These are phyloP conservation scores for Onychomys torridus DNA, from an alignment of 2,797 vertebrate genomes.

Conservation along the genomic window DNA sequence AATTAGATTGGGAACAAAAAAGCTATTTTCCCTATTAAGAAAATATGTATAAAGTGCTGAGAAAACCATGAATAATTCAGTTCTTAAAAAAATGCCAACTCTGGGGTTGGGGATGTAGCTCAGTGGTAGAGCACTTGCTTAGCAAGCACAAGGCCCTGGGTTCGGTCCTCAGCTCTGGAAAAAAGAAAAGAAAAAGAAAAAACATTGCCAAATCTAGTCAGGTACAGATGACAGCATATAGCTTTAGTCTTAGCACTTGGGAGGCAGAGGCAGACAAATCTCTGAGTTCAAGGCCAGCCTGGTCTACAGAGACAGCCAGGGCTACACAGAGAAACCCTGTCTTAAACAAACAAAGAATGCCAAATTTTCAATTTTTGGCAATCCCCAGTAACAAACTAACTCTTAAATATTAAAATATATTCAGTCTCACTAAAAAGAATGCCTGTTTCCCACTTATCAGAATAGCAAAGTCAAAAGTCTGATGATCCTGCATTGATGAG, in stretches of 20 bases:
- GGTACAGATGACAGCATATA: neutral
- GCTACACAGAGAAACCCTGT: neutral
- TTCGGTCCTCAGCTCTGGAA: too few species aligned
- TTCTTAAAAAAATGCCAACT: neutral
- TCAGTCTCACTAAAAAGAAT: neutral
- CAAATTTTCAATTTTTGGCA: neutral
- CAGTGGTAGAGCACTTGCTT: too few species aligned
- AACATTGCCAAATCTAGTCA: neutral
- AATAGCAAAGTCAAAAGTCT: neutral
- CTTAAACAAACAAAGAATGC: neutral
- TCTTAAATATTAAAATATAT: neutral
- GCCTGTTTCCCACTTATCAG: neutral
- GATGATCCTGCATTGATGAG: neutral
- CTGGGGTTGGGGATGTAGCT: too few species aligned
- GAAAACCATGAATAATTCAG: neutral
- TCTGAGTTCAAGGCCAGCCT: neutral
- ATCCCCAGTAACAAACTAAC: neutral
- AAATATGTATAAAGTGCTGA: neutral
- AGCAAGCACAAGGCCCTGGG: too few species aligned
- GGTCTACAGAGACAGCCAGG: neutral
- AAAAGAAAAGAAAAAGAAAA: too few species aligned
- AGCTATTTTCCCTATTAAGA: neutral
- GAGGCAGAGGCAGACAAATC: neutral
- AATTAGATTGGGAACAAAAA: neutral
- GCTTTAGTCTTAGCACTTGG: neutral